phyloP scores from a whole-genome alignment of 2,888 invertebrate species.

The Trachelus iudaicus region DNA sequence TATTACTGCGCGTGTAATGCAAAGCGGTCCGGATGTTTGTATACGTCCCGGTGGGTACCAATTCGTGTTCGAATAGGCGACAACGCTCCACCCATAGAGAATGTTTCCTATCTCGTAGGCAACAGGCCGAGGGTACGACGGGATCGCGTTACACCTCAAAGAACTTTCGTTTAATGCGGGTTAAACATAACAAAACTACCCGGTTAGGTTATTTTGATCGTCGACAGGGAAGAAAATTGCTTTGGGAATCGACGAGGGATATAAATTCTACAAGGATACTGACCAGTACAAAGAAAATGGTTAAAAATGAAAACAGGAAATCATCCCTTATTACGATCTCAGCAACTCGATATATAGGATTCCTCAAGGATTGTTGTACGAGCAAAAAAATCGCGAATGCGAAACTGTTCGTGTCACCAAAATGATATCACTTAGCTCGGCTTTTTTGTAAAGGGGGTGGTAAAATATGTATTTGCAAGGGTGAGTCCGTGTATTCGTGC shows the following conservation, averaged over 20 bases:
- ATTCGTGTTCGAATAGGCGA: neutral
- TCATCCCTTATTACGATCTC: neutral
- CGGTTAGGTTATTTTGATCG: neutral
- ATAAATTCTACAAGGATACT: neutral
- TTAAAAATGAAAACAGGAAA: neutral
- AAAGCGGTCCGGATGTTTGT: neutral
- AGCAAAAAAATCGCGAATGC: neutral
- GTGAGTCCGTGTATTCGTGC: slow-evolving; percentile 1
- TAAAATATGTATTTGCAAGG: neutral
- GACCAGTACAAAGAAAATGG: neutral
- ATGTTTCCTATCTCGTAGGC: neutral
- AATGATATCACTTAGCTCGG: slow-evolving; percentile 26
- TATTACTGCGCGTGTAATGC: neutral
- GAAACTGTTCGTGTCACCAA: neutral
- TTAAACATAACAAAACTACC: neutral
- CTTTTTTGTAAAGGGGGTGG: neutral
- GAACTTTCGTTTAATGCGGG: neutral
- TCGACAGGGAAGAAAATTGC: neutral
- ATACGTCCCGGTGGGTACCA: neutral
- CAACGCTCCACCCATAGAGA: neutral
- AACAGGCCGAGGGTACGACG: neutral
- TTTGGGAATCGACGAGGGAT: neutral
- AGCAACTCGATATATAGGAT: too few species aligned
- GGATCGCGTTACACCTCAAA: neutral
- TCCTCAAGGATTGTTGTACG: neutral